Conservation (phyloP, 2,888 invertebrate genomes). For the Minunthozetes semirufus region DNA sequence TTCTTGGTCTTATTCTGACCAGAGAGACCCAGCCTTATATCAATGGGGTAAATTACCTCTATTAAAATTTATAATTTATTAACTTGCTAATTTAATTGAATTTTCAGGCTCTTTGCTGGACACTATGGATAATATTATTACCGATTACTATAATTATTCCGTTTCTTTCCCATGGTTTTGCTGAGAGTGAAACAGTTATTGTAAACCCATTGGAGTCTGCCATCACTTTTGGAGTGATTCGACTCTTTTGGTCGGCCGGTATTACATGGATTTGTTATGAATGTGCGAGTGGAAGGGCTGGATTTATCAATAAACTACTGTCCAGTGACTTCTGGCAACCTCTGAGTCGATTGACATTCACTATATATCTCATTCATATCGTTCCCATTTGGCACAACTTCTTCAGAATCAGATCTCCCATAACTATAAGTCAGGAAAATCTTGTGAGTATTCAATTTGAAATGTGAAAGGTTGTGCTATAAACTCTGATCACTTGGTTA, state of each 20-base stretch:
- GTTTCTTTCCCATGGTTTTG: conserved; percentile 22
- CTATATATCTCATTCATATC: conserved; percentile 32
- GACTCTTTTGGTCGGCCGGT: conserved; percentile 30
- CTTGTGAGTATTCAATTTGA: conserved; percentile 17
- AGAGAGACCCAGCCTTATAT: conserved; percentile 6
- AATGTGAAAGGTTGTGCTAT: neutral
- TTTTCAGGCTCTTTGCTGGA: conserved; percentile 1
- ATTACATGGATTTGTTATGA: conserved; percentile 31
- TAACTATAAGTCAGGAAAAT: conserved; percentile 13
- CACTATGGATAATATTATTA: conserved; percentile 3
- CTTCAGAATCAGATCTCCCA: conserved; percentile 19
- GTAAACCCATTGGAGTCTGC: conserved; percentile 25
- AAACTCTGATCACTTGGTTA: neutral
- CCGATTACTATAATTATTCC: conserved; percentile 23
- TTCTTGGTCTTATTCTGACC: conserved; percentile 20
- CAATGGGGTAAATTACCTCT: neutral
- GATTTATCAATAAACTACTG: conserved; percentile 16
- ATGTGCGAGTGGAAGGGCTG: conserved; percentile 24
- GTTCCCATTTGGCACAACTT: conserved; percentile 33
- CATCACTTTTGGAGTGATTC: conserved; percentile 26
- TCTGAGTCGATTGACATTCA: conserved; percentile 28
- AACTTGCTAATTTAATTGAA: neutral
- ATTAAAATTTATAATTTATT: neutral
- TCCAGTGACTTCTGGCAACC: conserved; percentile 29
- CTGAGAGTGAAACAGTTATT: neutral